Evolutionary conservation across 2,113 vertebrate genomes (phyloP), one percentile per base, ranked within the genome.

Genomic region (Ciconia maguari): DNA sequence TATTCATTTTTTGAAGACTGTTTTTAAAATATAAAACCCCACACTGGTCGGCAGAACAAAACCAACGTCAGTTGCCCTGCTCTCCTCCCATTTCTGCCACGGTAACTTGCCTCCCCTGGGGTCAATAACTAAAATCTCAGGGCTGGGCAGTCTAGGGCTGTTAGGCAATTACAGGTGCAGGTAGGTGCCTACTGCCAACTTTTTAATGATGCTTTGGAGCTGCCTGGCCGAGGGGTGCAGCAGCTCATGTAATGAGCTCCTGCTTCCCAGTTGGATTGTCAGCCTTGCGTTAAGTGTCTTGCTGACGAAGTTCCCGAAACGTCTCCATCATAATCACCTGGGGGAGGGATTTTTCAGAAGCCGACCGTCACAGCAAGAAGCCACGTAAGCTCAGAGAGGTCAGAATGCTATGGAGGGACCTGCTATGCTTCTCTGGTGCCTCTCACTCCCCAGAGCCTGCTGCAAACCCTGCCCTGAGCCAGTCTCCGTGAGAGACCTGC

Each of bases 361-460:
- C 38, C 4, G 16, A 0, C 54, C 6, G 1, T 82, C 27, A 2
- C 30, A 64, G 61, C 21, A n/a, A 22, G 57, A 57, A 61, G 55
- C 46, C 34, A 2, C 0, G 1, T 79, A 46, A 75, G 42, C 42
- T 65, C 27, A 12, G 70, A 27, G 79, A 52, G 34, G 34, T 5
- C 49, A 42, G 55, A 36, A 61, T 55, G 44, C 62, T 8, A 14
- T 1, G 1, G 17, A 26, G n/a, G 29, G n/a, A 27, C 19, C 20
- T 52, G 60, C 42, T 60, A 36, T 62, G 91, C 77, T 62, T 36
- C 68, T 76, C 42, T 13, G 11, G 9, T 55, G 65, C 49, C 29
- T 64, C n/a, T 26, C 8, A 1, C 2, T 1, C 51, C 66, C 44
- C 0, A 0, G 41, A 77, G 32, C n/a, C 32, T 41, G 25, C 26